These are phyloP conservation scores for Coregonus suidteri DNA, from an alignment of 2,797 vertebrate genomes.

Conservation along the genomic window DNA sequence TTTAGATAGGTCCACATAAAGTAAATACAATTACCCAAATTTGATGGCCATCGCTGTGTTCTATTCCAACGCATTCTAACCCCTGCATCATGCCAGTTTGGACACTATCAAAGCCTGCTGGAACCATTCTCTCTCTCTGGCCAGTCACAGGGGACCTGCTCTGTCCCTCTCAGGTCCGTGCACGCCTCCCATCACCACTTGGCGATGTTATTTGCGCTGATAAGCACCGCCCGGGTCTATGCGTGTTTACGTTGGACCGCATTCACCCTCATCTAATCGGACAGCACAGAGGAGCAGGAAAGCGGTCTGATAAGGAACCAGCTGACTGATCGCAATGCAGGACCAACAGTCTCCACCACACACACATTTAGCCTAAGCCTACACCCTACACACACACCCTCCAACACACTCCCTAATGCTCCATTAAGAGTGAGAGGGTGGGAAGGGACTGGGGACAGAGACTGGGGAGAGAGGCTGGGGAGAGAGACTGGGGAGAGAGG, in stretches of 20 bases:
- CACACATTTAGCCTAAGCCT: background rate
- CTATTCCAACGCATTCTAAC: background rate
- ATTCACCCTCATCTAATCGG: constrained; percentile 65
- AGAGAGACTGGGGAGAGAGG: background rate
- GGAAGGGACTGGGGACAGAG: background rate
- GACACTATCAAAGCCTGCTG: too few relatives aligned
- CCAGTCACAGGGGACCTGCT: background rate
- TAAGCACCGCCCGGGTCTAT: constrained; percentile 53
- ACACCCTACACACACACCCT: constrained; percentile 6
- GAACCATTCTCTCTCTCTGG: background rate
- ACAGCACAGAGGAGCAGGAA: constrained; percentile 47
- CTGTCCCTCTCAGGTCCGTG: background rate
- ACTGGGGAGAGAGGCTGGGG: background rate
- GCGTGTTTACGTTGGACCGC: constrained; percentile 66
- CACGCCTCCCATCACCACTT: constrained; percentile 44
- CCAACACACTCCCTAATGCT: background rate
- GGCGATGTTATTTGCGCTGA: constrained; percentile 60
- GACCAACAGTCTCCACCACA: constrained; percentile 37
- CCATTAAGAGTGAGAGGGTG: background rate
- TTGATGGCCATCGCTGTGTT: background rate
- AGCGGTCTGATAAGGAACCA: constrained; percentile 59
- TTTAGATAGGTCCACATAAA: background rate
- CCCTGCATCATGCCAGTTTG: too few relatives aligned
- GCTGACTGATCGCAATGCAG: background rate
- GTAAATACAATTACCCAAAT: background rate